Percentiles rank a stretch among this genome's conserved stretches.
These are phyloP conservation scores for Cottus gobio DNA, from an alignment of 2,113 vertebrate species.

Conservation along the genomic window DNA sequence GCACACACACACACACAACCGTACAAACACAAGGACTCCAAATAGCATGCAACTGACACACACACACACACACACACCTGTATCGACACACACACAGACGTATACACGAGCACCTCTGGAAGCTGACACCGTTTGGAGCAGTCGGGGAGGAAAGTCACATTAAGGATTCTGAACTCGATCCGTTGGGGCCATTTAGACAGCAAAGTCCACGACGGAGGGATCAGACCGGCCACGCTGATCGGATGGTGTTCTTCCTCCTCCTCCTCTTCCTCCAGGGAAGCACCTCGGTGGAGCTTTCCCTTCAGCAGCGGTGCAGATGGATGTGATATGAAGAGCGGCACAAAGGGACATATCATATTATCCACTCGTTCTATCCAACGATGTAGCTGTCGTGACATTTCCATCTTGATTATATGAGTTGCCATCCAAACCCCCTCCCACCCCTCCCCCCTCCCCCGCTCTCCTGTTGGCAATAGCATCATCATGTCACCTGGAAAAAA, in stretches of 20 bases:
- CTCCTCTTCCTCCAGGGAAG: constrained; percentile 4
- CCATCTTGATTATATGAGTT: too few relatives aligned
- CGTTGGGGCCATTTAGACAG: constrained; percentile 45
- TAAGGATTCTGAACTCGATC: constrained; percentile 74
- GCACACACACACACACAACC: too few relatives aligned
- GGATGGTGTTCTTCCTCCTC: constrained; percentile 51
- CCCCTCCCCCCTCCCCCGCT: too few relatives aligned
- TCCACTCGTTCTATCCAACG: neutral
- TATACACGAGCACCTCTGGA: constrained; percentile 54
- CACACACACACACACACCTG: neutral
- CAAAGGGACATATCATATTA: neutral
- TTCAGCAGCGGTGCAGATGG: constrained; percentile 36
- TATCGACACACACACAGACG: constrained; percentile 2
- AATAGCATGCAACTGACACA: neutral
- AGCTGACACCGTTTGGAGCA: constrained; percentile 65
- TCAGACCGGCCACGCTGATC: constrained; percentile 53
- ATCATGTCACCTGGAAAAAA: too few relatives aligned
- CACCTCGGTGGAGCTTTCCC: constrained; percentile 22
- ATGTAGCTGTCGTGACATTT: too few relatives aligned
- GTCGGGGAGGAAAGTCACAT: constrained; percentile 78
- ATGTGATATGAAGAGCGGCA: constrained; percentile 28
- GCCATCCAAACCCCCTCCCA: too few relatives aligned
- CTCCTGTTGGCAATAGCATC: too few relatives aligned
- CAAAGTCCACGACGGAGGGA: constrained; percentile 34
- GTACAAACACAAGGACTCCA: constrained; percentile 16